Percentiles rank a stretch among this genome's conserved stretches.
Conservation (phyloP, 2,113 vertebrate genomes). For the Poicephalus gulielmi region DNA sequence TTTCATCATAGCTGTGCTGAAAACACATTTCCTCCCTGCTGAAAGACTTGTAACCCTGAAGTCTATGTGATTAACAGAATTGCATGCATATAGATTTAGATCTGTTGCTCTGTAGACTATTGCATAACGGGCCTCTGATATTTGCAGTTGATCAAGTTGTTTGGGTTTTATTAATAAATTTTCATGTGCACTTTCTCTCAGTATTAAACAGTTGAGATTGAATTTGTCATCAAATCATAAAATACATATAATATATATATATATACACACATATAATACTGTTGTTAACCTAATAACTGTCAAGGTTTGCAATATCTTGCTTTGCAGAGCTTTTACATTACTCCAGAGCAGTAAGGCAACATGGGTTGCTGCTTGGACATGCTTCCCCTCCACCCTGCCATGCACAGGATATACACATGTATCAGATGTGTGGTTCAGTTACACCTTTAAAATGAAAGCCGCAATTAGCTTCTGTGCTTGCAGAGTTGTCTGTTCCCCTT, state of each 20-base stretch:
- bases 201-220: fast-evolving
- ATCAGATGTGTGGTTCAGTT: background rate
- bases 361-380: background rate
- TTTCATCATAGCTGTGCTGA: background rate
- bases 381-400: background rate
- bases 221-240: background rate
- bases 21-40: background rate
- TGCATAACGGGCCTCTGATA: background rate
- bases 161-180: background rate
- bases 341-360: background rate
- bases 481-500: background rate
- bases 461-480: background rate
- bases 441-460: background rate
- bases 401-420: background rate
- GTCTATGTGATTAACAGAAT: background rate
- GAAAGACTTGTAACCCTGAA: background rate
- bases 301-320: background rate
- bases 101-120: background rate
- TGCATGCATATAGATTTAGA: background rate
- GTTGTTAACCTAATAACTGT: background rate
- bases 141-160: background rate
- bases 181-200: fast-evolving
- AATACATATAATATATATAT: too few species aligned
- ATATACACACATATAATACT: too few species aligned
- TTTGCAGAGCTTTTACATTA: background rate